phyloP scores from a whole-genome alignment of 2,113 vertebrate genomes.

The Oreocharis arfaki region DNA sequence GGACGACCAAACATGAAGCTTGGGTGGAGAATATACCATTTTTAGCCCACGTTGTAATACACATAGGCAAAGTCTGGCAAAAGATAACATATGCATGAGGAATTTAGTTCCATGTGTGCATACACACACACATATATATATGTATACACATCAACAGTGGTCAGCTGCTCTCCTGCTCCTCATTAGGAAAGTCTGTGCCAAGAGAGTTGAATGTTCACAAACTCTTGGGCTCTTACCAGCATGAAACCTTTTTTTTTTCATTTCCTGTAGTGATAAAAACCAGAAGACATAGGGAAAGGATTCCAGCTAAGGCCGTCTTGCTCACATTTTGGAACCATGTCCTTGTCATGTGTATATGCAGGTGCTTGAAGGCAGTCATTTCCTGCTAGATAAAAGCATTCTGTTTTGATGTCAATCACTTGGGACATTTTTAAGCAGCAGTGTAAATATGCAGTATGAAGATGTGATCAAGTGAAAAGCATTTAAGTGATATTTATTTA shows the following conservation, averaged over 20 bases:
- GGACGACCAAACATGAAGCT: background rate
- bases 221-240: background rate
- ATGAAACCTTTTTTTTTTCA: background rate
- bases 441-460: background rate
- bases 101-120: background rate
- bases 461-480: background rate
- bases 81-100: background rate
- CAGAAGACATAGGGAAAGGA: background rate
- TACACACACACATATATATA: accelerated
- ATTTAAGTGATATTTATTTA: background rate
- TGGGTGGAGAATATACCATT: background rate
- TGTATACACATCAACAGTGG: background rate
- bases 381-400: slow-evolving; percentile 11
- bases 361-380: background rate
- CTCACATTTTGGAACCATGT: background rate
- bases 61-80: background rate
- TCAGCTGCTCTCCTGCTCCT: background rate
- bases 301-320: background rate
- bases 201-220: background rate
- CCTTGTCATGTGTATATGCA: background rate
- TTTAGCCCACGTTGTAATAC: background rate
- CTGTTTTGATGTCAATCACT: background rate
- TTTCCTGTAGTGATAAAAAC: background rate
- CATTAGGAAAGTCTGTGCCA: background rate
- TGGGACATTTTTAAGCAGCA: background rate